Base-by-base conservation (phyloP, 2,888 invertebrate species). In the Fragum whitleyi region DNA sequence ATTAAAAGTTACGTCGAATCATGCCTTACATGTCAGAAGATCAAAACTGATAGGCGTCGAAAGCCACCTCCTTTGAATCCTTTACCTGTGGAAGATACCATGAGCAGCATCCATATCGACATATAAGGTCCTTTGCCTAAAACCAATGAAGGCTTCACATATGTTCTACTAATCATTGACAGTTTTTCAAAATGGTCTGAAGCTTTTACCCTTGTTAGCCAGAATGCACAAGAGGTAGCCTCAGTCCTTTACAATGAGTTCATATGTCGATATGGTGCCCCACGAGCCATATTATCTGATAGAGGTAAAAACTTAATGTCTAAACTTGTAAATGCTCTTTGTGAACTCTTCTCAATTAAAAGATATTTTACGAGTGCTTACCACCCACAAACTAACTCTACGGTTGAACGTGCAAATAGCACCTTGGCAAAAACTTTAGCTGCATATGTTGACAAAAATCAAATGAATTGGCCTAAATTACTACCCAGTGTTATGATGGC, bases 241-340 rank as follows among this genome's bases (percentile, higher is more conserved):
- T 36, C 47, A 19, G 57, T 76, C 11, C 36, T 73, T 7, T 82
- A 79, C 57, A 78, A 68, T 42, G 75, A 75, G 32, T 74, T 72
- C 32, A 72, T 82, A 14, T 74, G 67, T 29, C 29, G 76, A n/a
- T 79, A 72, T 55, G 76, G 82, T 23, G 69, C 82, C 1, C 73
- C 72, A 1, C 26, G 73, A 7, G 36, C 62, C 26, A 42, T 83
- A 36, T 23, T 76, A 0, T 72, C 71, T 23, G 79, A 79, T 28
- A 62, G 82, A 21, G 82, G 82, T 2, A 42, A 53, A 62, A 79
- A 83, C n/a, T 86, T 86, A 53, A 86, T 84, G 83, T 86, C 83
- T 0, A 86, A 87, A 53, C 51, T 81, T 26, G 74, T 83, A 9
- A 53, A 28, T 59, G 84, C 80, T n/a, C 21, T 85, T 23, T 79